A percentile compares a stretch with the other conserved stretches of the same genome.
Conservation (phyloP, 1,140 invertebrate species). For the Apis florea region DNA sequence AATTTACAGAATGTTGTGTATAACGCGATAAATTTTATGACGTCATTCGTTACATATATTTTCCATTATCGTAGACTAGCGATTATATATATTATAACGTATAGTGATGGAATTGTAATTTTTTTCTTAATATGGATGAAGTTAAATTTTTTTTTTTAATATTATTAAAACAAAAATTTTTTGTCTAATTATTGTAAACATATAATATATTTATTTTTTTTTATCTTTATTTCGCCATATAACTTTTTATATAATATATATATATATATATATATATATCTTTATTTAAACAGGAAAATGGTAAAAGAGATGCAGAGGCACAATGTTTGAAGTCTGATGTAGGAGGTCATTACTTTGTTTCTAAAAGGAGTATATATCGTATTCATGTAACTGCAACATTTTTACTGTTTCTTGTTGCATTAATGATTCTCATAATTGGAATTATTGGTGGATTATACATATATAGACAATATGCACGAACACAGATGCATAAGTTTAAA, state of each 20-base stretch:
- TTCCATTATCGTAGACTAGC: background rate
- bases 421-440: constrained; percentile 87
- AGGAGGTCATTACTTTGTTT: constrained; percentile 68
- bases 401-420: constrained; percentile 86
- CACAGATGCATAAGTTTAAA: constrained; percentile 82
- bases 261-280: constrained; percentile 3
- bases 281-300: constrained; percentile 63
- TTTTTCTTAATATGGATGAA: background rate
- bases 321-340: constrained; percentile 65
- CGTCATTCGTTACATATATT: background rate
- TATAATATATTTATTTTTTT: background rate
- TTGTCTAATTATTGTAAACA: background rate
- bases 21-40: background rate
- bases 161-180: background rate
- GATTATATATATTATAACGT: background rate
- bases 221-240: background rate
- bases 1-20: background rate
- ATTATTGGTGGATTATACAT: constrained; percentile 89
- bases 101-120: background rate
- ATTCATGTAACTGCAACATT: constrained; percentile 84
- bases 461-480: constrained; percentile 87
- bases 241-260: no score
- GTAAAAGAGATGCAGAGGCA: constrained; percentile 73
- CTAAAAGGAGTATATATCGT: constrained; percentile 71
- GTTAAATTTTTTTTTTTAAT: background rate